Evolutionary conservation across 1,140 invertebrate species (phyloP), one percentile per base, ranked within the genome.

Genomic region (Cotesia chilonis): DNA sequence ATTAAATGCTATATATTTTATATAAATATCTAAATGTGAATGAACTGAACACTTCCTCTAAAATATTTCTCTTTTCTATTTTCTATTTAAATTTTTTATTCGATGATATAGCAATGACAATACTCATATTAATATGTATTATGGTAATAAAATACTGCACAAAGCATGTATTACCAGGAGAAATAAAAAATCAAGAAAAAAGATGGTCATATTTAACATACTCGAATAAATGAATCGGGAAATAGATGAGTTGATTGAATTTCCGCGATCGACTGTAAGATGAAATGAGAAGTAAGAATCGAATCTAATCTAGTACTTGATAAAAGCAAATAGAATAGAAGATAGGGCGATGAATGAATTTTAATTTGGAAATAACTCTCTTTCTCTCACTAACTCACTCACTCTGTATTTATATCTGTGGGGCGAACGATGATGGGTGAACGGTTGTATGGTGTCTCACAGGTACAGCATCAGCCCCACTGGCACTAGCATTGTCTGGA

Each of bases 381-480:
- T 47, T 47, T 47, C 6, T 47, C 41, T 47, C 5, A 9, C 10
- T 47, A 10, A 47, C 41, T 47, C 28, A 28, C 28, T 52, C n/a
- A 35, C 9, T 67, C 17, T 52, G 17, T 7, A 28, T 35, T 77
- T 77, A 79, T 79, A 72, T 81, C 80, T 73, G 6, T 75, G 76
- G 80, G 78, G 80, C 76, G 80, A 47, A 47, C 41, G 41, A 47
- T 47, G 41, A 47, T 77, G 81, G 80, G 81, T 83, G 83, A 82
- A 83, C 83, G 83, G 80, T 84, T 84, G 80, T 83, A 47, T 68
- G 83, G 79, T 86, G 82, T 85, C 71, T 72, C 84, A 83, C 84
- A 87, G 84, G 85, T 87, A 82, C 83, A 85, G 84, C 83, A 81
- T 81, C 79, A 84, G 85, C 83, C 79, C 78, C 80, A 77, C 79